Percentiles rank a stretch among this genome's conserved stretches.
Evolutionary conservation across 2,888 invertebrate genomes (phyloP).

Genomic region (Synergus laeviventris): DNA sequence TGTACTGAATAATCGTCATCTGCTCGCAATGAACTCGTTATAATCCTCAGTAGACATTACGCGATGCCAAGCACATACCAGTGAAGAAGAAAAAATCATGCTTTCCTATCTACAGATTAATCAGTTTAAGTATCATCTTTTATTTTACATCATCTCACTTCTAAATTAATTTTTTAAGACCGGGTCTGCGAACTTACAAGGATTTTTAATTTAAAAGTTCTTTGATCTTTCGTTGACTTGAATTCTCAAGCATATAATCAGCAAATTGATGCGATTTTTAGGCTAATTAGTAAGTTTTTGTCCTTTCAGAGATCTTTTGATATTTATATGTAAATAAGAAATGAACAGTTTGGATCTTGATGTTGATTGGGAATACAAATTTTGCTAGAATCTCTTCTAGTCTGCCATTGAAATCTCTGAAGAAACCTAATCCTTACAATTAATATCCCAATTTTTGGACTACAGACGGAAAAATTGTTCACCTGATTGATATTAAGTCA

Average conservation of each 20-base stretch:
- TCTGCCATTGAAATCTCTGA: no score
- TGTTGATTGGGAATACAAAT: no score
- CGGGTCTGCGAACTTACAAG: no score
- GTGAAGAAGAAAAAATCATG: neutral
- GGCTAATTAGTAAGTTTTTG: neutral
- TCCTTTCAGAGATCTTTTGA: no score
- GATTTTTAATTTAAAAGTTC: no score
- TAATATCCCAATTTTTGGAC: neutral
- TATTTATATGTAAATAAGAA: neutral
- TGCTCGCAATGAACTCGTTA: slow-evolving; percentile 58
- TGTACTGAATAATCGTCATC: slow-evolving; percentile 60
- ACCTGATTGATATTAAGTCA: neutral
- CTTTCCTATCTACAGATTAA: neutral
- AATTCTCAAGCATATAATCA: no score
- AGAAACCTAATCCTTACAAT: neutral
- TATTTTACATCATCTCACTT: neutral
- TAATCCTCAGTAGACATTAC: slow-evolving; percentile 19
- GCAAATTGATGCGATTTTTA: no score
- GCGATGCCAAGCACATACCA: neutral
- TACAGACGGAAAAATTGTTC: neutral
- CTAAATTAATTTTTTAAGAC: no score
- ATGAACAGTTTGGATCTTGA: no score
- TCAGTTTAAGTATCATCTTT: neutral
- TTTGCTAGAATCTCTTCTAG: no score
- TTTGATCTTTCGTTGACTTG: no score